phyloP scores from a whole-genome alignment of 2,888 invertebrate genomes.

The Catotricha subobsoleta region DNA sequence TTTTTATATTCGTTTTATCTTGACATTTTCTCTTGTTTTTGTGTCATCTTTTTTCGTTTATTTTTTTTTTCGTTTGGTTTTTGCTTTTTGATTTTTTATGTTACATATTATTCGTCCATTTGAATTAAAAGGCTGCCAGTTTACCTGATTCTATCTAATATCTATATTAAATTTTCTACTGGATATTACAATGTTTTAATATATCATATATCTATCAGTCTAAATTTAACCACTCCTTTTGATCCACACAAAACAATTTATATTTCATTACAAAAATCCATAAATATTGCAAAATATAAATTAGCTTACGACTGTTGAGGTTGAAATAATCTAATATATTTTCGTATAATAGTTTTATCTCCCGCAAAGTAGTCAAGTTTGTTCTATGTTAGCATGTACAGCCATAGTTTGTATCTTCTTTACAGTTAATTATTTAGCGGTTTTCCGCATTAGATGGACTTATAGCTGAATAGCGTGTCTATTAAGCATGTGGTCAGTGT shows the following conservation, averaged over 20 bases:
- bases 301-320: not conserved
- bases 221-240: not conserved
- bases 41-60: no score
- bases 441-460: not conserved
- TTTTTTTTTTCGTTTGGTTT: no score
- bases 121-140: no score
- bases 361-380: not conserved
- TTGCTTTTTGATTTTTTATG: no score
- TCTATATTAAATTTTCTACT: no score
- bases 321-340: not conserved
- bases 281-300: not conserved
- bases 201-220: not conserved
- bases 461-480: conserved; percentile 1
- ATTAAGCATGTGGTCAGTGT: not conserved
- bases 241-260: not conserved
- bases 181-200: no score
- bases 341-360: not conserved
- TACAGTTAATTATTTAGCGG: conserved; percentile 1
- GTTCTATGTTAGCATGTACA: not conserved
- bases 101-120: no score
- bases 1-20: no score
- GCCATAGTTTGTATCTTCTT: not conserved
- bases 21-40: no score
- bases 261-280: not conserved
- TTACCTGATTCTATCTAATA: no score